Base-by-base conservation (phyloP, 2,888 invertebrate species). In the Cryptocephalus primarius region DNA sequence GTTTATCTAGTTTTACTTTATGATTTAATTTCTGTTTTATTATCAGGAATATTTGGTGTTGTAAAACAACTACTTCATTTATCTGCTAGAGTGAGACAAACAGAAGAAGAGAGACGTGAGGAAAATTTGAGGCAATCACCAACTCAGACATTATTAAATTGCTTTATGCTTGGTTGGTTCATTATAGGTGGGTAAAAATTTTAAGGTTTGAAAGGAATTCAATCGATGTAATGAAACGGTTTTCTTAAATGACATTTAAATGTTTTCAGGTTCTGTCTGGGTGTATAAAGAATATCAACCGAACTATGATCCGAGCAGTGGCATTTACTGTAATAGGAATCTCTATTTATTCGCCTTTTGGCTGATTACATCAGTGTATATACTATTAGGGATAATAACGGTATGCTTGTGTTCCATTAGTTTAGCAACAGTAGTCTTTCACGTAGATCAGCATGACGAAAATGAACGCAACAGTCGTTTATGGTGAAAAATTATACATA, bases 301-400 rank as follows among this genome's bases (percentile, higher is more conserved):
- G 43, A 75, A 76, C 58, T 77, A 75, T 57, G 72, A 75, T 55
- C 72, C 71, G 14, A 53, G 66, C 6, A 55, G 55, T 39, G 71
- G 73, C 14, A 65, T 71, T 55, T 82, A 80, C 65, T 83, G 83
- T 65, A 76, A 83, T 61, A 76, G 75, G 61, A 78, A 76, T n/a
- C 65, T 82, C 31, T 83, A 82, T 65, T 69, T 78, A 57, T 83
- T 79, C 60, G 77, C 83, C n/a, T 83, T 83, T 66, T 83, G 82
- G 82, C 66, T 81, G 33, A 77, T 80, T 38, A 82, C 81, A 1
- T 72, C 76, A 6, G 73, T 75, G n/a, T 83, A 82, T 60, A 78
- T 82, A 54, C 55, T 75, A 32, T 58, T 78, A 39, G 79, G 75
- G 9, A 62, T 75, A 10, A 64, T 75, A 51, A 74, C 73, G 1